These are phyloP conservation scores for Oscheius sp. DNA, from an alignment of 1,140 invertebrate genomes.

Conservation along the genomic window DNA sequence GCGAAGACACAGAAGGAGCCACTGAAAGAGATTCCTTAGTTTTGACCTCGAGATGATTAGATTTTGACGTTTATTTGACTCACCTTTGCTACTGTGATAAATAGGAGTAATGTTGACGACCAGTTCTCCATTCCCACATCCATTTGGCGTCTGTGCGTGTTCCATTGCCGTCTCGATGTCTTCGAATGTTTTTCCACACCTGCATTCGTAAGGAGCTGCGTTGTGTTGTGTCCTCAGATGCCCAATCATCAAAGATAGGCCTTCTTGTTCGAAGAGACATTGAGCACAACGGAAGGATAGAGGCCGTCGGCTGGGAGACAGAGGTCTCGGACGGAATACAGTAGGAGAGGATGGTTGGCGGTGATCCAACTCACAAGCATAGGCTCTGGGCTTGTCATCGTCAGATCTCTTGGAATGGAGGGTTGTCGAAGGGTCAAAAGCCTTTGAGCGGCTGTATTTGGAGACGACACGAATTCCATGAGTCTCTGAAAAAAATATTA, in stretches of 20 bases:
- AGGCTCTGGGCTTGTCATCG: constrained; percentile 20
- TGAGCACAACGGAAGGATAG: constrained; percentile 40
- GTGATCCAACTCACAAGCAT: not conserved
- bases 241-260: constrained; percentile 35
- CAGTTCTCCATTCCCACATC: not conserved
- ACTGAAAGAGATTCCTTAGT: not conserved
- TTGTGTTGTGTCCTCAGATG: constrained; percentile 46
- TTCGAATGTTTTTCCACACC: constrained; percentile 42
- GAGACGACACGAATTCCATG: constrained; percentile 61
- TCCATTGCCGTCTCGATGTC: constrained; percentile 32
- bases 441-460: constrained; percentile 57
- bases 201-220: constrained; percentile 44
- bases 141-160: not conserved
- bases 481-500: constrained; percentile 51
- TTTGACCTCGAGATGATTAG: not conserved
- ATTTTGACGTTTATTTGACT: not conserved
- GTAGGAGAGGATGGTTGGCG: not conserved
- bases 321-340: not conserved
- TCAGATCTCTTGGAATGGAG: not conserved
- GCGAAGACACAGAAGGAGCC: not conserved
- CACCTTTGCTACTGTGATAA: constrained; percentile 7
- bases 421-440: constrained; percentile 45
- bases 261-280: constrained; percentile 51
- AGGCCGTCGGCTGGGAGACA: not conserved
- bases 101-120: constrained; percentile 18